A percentile compares a stretch with the other conserved stretches of the same genome.
phyloP scores from a whole-genome alignment of 2,113 vertebrate species.

The Morone chrysops region DNA sequence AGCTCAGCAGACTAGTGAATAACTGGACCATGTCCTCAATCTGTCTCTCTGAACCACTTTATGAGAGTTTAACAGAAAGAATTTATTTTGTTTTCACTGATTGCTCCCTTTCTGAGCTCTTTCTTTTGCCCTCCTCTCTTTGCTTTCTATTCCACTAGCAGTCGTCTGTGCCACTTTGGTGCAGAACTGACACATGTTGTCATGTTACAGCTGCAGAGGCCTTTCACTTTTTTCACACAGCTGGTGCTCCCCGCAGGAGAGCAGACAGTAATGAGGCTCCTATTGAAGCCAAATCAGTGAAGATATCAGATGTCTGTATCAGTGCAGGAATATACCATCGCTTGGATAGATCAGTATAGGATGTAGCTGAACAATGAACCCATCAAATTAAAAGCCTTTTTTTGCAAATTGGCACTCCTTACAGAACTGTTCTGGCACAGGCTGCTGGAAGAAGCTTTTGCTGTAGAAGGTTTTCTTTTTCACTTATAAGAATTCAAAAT shows the following conservation, averaged over 20 bases:
- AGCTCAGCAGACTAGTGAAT: slow-evolving; percentile 57
- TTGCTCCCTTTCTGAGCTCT: slow-evolving; percentile 5
- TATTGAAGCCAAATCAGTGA: slow-evolving; percentile 12
- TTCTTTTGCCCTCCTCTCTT: background rate
- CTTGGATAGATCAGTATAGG: background rate
- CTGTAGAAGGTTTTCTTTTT: background rate
- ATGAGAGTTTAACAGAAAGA: slow-evolving; percentile 8
- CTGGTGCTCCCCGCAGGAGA: slow-evolving; percentile 31
- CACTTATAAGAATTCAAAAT: background rate
- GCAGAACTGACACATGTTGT: slow-evolving; percentile 32
- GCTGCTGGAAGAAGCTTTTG: background rate
- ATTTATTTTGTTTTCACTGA: slow-evolving; percentile 18
- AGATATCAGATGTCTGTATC: slow-evolving; percentile 11
- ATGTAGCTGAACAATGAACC: background rate
- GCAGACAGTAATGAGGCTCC: slow-evolving; percentile 28
- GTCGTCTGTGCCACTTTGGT: slow-evolving; percentile 2
- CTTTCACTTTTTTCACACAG: slow-evolving; percentile 27
- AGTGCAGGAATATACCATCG: background rate
- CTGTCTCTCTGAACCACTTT: slow-evolving; percentile 29
- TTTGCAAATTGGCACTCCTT: background rate
- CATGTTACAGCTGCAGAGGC: slow-evolving; percentile 29
- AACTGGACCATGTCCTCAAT: slow-evolving; percentile 47
- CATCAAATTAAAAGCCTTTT: background rate
- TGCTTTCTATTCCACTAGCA: background rate
- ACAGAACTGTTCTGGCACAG: slow-evolving; percentile 8